A percentile compares a stretch with the other conserved stretches of the same genome.
phyloP scores from a whole-genome alignment of 2,888 invertebrate genomes.

The Philhelius pedissequus region DNA sequence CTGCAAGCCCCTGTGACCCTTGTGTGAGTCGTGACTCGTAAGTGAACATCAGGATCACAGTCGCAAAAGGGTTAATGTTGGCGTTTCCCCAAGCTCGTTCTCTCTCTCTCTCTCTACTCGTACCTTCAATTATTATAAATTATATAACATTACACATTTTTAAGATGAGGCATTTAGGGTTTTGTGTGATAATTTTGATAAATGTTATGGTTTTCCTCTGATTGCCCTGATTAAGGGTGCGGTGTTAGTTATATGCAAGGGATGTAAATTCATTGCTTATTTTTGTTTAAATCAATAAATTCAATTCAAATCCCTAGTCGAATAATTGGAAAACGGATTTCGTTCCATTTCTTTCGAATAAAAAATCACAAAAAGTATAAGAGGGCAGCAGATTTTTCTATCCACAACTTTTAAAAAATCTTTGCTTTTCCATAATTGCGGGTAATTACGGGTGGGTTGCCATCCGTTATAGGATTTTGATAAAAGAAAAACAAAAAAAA shows the following conservation, averaged over 20 bases:
- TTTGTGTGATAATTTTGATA: constrained; percentile 66
- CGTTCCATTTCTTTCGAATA: neutral
- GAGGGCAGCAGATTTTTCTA: neutral
- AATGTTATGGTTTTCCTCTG: constrained; percentile 52
- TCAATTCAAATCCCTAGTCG: constrained; percentile 6
- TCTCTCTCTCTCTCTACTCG: no score
- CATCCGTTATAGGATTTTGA: constrained; percentile 24
- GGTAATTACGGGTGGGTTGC: constrained; percentile 51
- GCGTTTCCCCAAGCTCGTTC: constrained; percentile 7
- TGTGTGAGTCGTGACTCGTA: constrained; percentile 14
- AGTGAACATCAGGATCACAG: constrained; percentile 11
- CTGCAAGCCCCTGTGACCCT: constrained; percentile 27
- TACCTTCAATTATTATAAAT: constrained; percentile 67
- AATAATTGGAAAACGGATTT: constrained; percentile 4
- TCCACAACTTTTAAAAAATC: neutral
- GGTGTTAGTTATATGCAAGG: neutral
- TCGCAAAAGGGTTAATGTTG: constrained; percentile 49
- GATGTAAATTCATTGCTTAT: constrained; percentile 6
- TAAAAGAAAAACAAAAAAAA: constrained; percentile 7
- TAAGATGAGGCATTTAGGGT: constrained; percentile 40
- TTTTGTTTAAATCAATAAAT: constrained; percentile 35
- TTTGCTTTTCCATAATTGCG: constrained; percentile 46
- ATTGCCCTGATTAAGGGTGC: constrained; percentile 39
- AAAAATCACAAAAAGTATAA: neutral
- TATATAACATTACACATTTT: constrained; percentile 61